Percentiles rank a stretch among this genome's conserved stretches.
Evolutionary conservation across 1,140 invertebrate genomes (phyloP).

Genomic region (Paramacrobiotus metropolitanus): DNA sequence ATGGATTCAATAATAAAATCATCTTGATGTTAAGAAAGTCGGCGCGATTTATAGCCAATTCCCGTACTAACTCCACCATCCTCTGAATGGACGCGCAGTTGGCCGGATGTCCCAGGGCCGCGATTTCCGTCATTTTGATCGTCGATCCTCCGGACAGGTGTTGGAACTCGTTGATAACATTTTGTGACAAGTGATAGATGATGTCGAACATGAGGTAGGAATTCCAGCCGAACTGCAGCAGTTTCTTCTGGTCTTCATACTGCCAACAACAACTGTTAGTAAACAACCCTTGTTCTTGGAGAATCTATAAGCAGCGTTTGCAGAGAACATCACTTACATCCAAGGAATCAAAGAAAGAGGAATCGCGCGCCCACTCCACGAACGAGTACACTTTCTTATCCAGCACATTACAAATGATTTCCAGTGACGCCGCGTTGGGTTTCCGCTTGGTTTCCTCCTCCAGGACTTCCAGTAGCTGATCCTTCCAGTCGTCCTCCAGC

Average conservation of each 20-base stretch:
- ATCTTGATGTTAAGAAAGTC: constrained; percentile 96
- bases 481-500: constrained; percentile 82
- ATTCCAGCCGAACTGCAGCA: constrained; percentile 87
- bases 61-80: constrained; percentile 65
- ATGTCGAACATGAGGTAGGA: constrained; percentile 90
- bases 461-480: constrained; percentile 58
- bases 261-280: constrained; percentile 23
- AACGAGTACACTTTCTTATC: constrained; percentile 94
- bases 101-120: constrained; percentile 71
- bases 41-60: constrained; percentile 77
- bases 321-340: constrained; percentile 45
- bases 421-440: constrained; percentile 84
- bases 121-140: constrained; percentile 70
- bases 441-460: constrained; percentile 90
- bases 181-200: constrained; percentile 62
- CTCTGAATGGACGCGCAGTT: constrained; percentile 73
- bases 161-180: constrained; percentile 14
- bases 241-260: constrained; percentile 97
- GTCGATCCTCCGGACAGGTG: constrained; percentile 26
- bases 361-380: constrained; percentile 93
- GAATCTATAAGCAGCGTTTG: constrained; percentile 7
- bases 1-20: constrained; percentile 79
- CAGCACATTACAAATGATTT: constrained; percentile 92
- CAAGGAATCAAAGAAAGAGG: constrained; percentile 92
- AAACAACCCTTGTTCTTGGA: not conserved